These are phyloP conservation scores for Drosophila nasuta DNA, from an alignment of 1,140 invertebrate species.

Conservation along the genomic window DNA sequence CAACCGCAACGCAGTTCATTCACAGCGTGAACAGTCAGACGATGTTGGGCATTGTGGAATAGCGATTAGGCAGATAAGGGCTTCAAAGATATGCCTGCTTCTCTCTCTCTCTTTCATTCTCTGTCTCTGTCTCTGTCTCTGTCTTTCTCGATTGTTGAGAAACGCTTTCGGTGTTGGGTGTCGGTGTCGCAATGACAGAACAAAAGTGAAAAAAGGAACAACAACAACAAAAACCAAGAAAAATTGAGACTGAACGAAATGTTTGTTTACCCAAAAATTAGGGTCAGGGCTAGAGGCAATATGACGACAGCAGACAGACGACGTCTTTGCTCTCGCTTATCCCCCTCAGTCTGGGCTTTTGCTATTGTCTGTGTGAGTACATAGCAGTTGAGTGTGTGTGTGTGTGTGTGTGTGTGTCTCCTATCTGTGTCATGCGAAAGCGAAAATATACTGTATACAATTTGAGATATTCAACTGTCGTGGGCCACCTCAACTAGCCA, in stretches of 20 bases:
- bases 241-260: constrained; percentile 34
- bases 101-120: no score
- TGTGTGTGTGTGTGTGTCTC: constrained; percentile 9
- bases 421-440: constrained; percentile 74
- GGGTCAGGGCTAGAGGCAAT: constrained; percentile 73
- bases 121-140: no score
- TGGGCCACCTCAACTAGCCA: constrained; percentile 3
- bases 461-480: constrained; percentile 37
- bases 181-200: constrained; percentile 42
- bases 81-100: constrained; percentile 40
- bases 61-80: constrained; percentile 61
- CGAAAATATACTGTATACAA: constrained; percentile 56
- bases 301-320: constrained; percentile 40
- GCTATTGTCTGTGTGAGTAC: constrained; percentile 28
- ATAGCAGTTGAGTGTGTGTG: not conserved
- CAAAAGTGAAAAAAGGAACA: constrained; percentile 39
- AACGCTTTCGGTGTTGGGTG: constrained; percentile 2
- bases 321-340: constrained; percentile 28
- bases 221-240: constrained; percentile 1
- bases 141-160: constrained; percentile 7
- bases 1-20: constrained; percentile 44
- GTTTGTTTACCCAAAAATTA: constrained; percentile 73
- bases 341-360: constrained; percentile 29
- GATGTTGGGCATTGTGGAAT: not conserved
- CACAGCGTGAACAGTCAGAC: constrained; percentile 19